Base-by-base conservation (phyloP, 2,888 invertebrate genomes). In the Aporophyla nigra region DNA sequence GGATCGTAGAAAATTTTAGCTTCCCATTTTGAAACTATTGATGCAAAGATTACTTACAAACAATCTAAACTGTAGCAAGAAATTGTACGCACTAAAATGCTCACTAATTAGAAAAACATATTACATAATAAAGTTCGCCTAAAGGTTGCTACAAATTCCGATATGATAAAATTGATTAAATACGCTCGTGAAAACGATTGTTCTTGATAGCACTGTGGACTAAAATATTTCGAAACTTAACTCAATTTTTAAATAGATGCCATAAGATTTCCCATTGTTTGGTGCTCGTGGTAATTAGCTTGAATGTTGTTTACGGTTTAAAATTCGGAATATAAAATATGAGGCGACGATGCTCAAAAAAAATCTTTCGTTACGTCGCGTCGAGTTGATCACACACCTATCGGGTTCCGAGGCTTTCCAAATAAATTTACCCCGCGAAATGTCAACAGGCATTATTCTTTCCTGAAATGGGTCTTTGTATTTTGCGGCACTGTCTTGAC, bases 131-230 rank as follows among this genome's bases (percentile, higher is more conserved):
- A 24, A 33, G 43, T 58, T 76, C 19, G 10, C 46, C 19, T 59
- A 65, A 49, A 78, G 51, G 56, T 24, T 67, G 61, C 43, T 40
- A 53, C 24, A 78, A 69, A 61, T 70, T 46, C 71, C 66, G 65
- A 66, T 80, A 54, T 78, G 58, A 67, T 72, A 71, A 72, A 56
- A 72, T 67, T 53, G 27, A 80, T 80, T 80, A 84, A 66, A 80
- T 58, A 72, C 24, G 24, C 19, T 33, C 53, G 53, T 58, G 40
- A 54, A 71, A 80, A 21, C 46, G 4, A 67, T 84, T 63, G 62
- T 85, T 80, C 56, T 73, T 74, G 58, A 63, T 85, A 73, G 24
- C 53, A 54, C 43, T 63, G 58, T 62, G 72, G 56, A 58, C n/a
- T 53, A 53, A 59, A 54, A 58, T 72, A 53, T 71, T 59, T 43